Percentiles rank a stretch among this genome's conserved stretches.
Evolutionary conservation across 2,113 vertebrate genomes (phyloP).

Genomic region (Oreotragus oreotragus): DNA sequence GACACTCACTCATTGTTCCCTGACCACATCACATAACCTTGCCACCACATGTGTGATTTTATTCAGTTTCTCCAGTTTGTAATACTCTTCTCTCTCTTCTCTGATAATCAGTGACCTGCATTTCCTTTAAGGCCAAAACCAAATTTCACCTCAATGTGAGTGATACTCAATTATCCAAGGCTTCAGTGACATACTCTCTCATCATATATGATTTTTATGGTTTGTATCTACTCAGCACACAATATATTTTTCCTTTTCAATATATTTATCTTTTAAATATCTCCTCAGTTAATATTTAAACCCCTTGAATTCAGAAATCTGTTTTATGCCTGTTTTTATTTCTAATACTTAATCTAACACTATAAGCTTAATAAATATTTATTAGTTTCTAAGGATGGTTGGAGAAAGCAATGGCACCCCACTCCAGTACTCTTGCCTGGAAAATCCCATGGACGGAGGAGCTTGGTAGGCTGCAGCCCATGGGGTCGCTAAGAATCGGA

Average conservation of each 20-base stretch:
- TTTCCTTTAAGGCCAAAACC: not conserved
- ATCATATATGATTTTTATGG: not conserved
- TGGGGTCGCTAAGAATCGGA: too few species aligned
- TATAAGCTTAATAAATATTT: slow-evolving; percentile 8
- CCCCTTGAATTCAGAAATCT: not conserved
- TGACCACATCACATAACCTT: not conserved
- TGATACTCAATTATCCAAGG: not conserved
- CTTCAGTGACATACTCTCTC: not conserved
- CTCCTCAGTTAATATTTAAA: not conserved
- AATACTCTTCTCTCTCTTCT: not conserved
- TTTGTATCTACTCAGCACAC: not conserved
- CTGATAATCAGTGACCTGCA: not conserved
- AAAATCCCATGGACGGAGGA: too few species aligned
- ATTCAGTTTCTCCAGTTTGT: not conserved
- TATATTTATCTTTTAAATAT: not conserved
- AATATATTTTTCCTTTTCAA: not conserved
- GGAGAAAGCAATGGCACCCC: too few species aligned
- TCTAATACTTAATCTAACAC: not conserved
- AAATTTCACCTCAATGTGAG: not conserved
- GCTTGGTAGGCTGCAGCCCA: too few species aligned
- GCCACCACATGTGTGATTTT: not conserved
- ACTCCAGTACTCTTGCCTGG: too few species aligned
- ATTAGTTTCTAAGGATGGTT: not conserved
- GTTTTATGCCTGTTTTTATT: not conserved
- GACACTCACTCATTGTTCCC: not conserved